A percentile compares a stretch with the other conserved stretches of the same genome.
phyloP scores from a whole-genome alignment of 2,888 invertebrate genomes.

The Noctua janthe region DNA sequence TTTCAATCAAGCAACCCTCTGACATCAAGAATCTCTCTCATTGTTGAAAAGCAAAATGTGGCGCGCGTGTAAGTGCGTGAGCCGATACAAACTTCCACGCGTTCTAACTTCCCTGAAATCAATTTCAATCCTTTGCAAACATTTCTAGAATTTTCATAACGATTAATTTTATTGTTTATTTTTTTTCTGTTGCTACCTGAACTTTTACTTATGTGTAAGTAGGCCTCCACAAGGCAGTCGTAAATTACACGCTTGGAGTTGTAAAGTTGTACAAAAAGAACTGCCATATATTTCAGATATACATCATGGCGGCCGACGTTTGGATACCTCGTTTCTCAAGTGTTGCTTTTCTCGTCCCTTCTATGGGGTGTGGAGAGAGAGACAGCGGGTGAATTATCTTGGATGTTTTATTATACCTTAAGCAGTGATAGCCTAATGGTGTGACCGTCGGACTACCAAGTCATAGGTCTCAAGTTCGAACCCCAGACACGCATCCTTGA shows the following conservation, averaged over 20 bases:
- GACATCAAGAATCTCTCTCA: too few relatives aligned
- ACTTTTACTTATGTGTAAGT: constrained; percentile 82
- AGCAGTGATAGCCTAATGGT: too few relatives aligned
- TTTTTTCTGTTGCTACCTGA: constrained; percentile 50
- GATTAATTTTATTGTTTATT: neutral
- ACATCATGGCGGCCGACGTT: constrained; percentile 84
- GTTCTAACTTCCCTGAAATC: neutral
- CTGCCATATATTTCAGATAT: constrained; percentile 84
- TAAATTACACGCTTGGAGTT: constrained; percentile 83
- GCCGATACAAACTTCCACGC: neutral
- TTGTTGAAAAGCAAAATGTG: neutral
- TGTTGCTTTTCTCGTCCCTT: constrained; percentile 76
- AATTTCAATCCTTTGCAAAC: neutral
- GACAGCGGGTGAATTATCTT: neutral
- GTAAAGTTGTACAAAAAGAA: constrained; percentile 86
- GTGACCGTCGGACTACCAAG: too few relatives aligned
- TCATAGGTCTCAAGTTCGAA: too few relatives aligned
- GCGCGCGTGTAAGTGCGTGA: neutral
- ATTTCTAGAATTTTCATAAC: neutral
- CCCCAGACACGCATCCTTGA: too few relatives aligned
- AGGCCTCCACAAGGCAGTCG: constrained; percentile 72
- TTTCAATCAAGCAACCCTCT: too few relatives aligned
- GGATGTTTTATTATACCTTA: neutral
- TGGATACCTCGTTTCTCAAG: constrained; percentile 83
- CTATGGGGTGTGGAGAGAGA: constrained; percentile 14